phyloP scores from a whole-genome alignment of 2,797 vertebrate genomes.

The Anguilla megastoma region DNA sequence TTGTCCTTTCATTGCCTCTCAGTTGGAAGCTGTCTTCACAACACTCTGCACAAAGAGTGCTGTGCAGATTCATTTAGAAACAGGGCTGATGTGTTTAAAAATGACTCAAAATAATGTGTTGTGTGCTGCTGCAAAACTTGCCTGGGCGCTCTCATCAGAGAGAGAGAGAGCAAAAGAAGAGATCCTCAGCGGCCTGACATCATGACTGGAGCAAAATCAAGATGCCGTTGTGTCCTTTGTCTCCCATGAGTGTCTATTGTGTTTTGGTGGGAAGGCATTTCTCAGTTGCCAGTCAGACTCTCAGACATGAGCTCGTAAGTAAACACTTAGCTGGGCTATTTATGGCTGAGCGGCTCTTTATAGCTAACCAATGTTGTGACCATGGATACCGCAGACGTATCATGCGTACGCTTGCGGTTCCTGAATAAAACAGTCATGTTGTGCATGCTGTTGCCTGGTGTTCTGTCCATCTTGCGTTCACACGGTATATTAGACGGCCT shows the following conservation, averaged over 20 bases:
- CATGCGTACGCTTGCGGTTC: too few species aligned
- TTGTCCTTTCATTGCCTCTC: neutral
- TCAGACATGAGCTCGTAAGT: neutral
- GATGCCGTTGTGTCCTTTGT: neutral
- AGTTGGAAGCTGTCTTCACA: neutral
- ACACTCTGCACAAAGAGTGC: neutral
- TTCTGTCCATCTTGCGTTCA: neutral
- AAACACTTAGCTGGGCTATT: neutral
- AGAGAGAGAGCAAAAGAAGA: neutral
- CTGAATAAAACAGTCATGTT: neutral
- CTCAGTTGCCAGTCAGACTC: neutral
- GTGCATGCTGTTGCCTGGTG: neutral
- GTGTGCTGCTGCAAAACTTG: neutral
- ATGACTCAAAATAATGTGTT: neutral
- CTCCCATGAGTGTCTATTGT: neutral
- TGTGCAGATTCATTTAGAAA: neutral
- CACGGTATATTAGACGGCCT: neutral
- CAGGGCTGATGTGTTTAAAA: neutral
- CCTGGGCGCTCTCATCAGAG: neutral
- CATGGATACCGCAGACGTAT: too few species aligned
- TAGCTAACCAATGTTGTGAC: neutral
- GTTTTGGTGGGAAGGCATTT: neutral
- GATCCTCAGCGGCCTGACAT: neutral
- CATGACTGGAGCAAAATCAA: neutral
- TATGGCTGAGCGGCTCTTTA: constrained; percentile 44